Base-by-base conservation (phyloP, 2,888 invertebrate genomes). In the Yponomeuta plumbellus region DNA sequence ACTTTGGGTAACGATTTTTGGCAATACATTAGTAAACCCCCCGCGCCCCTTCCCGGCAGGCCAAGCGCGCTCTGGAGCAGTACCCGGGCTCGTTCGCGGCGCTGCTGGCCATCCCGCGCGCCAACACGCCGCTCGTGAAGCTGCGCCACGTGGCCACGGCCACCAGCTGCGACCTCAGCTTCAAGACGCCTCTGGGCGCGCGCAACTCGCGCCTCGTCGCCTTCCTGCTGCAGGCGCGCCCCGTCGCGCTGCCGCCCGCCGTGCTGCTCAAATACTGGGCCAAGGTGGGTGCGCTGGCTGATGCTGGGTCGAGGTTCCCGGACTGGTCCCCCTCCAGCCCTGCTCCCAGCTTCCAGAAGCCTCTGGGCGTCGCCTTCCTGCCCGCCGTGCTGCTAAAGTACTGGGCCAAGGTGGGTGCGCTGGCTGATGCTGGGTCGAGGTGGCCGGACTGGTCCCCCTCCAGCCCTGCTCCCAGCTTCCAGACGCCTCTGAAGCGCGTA, bases 121-220 rank as follows among this genome's bases (percentile, higher is more conserved):
- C 96, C 17, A 94, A 94, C 78, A 95, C 95, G 5, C 97, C 97
- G 34, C 95, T 97, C 69, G 93, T 97, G 13, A 96, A 95, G 77
- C 94, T 95, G 79, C 86, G 90, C 69, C 95, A 96, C 77, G 72
- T 84, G 1, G 85, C 88, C 13, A 94, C 94, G 0, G 84, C 88
- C 0, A 92, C 94, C 23, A 92, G 92, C 74, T 94, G 95, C 73
- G 97, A 97, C 80, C 88, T 97, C 40, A 95, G 94, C 66, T 94
- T 96, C 77, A 94, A 94, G 72, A 95, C 94, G 63, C 91, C 93
- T 21, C 89, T 95, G 4, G 96, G 95, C 3, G 92, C 94, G 0
- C 92, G 92, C 72, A 97, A 96, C 80, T 94, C 94, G 68, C 81
- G 89, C 52, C 92, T 96, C 52, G 88, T 96, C 3, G 87, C 88